A percentile compares a stretch with the other conserved stretches of the same genome.
phyloP scores from a whole-genome alignment of 2,113 vertebrate species.

The Ctenomys sociabilis region DNA sequence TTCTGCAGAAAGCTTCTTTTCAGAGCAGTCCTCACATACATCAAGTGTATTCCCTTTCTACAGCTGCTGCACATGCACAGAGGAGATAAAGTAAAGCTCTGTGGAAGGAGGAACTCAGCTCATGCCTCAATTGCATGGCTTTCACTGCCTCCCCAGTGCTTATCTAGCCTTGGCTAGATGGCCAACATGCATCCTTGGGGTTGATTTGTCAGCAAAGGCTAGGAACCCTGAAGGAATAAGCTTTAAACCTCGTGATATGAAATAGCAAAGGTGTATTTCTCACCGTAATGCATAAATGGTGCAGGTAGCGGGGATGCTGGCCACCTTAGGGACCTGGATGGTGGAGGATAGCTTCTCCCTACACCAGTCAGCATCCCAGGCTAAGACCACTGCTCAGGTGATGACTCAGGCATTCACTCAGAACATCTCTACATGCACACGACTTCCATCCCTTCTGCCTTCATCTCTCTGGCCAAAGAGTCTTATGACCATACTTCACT shows the following conservation, averaged over 20 bases:
- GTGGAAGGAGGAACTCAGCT: too few species aligned
- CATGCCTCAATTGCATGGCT: not conserved
- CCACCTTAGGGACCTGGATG: not conserved
- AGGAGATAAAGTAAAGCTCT: not conserved
- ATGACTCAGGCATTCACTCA: not conserved
- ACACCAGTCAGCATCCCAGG: not conserved
- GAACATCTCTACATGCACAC: not conserved
- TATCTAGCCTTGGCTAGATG: not conserved
- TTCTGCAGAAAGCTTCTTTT: not conserved
- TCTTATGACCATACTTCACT: not conserved
- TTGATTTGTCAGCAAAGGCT: not conserved
- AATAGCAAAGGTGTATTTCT: not conserved
- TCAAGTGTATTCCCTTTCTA: not conserved
- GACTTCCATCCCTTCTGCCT: not conserved
- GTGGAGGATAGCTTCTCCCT: not conserved
- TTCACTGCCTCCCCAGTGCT: not conserved
- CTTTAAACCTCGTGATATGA: not conserved
- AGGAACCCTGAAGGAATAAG: not conserved
- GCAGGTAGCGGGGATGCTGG: not conserved
- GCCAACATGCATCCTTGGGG: not conserved
- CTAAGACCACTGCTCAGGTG: not conserved
- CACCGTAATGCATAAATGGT: not conserved
- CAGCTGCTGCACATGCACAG: too few species aligned
- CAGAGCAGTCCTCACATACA: not conserved
- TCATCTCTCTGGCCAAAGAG: not conserved